These are phyloP conservation scores for Phenganax stokvisi DNA, from an alignment of 92 coral and sea anemone species.

Conservation along the genomic window DNA sequence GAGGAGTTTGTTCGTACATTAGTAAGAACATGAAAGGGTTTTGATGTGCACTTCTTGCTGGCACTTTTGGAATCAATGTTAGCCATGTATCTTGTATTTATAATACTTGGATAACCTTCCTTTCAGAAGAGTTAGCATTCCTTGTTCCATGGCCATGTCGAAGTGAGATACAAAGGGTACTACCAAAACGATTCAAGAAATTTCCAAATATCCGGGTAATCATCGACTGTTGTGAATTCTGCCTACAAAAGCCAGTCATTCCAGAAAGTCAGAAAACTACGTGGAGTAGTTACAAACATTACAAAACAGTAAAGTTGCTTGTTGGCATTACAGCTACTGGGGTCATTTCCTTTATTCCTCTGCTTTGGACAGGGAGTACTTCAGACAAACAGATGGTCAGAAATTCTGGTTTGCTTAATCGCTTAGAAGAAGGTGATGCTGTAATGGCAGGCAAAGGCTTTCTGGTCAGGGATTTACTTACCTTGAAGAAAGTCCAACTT, in stretches of 20 bases:
- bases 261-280: constrained; percentile 54
- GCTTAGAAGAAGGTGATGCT: constrained; percentile 59
- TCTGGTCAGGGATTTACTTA: background rate
- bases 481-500: no score
- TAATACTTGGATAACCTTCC: constrained; percentile 47
- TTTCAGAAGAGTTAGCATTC: constrained; percentile 55
- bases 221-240: constrained; percentile 53
- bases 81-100: background rate
- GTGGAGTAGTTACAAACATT: constrained; percentile 64
- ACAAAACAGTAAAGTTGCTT: constrained; percentile 53
- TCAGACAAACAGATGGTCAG: constrained; percentile 60
- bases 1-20: background rate
- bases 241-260: constrained; percentile 47
- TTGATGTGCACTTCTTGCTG: constrained; percentile 56
- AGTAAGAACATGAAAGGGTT: constrained; percentile 54
- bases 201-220: constrained; percentile 52
- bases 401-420: constrained; percentile 49
- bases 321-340: constrained; percentile 63
- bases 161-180: constrained; percentile 46
- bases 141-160: constrained; percentile 60
- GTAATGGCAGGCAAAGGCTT: constrained; percentile 57
- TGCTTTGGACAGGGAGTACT: constrained; percentile 57
- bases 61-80: constrained; percentile 47
- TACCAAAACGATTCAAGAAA: constrained; percentile 48
- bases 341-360: constrained; percentile 57